phyloP scores from a whole-genome alignment of 2,113 vertebrate species.

The Phalacrocorax carbo region DNA sequence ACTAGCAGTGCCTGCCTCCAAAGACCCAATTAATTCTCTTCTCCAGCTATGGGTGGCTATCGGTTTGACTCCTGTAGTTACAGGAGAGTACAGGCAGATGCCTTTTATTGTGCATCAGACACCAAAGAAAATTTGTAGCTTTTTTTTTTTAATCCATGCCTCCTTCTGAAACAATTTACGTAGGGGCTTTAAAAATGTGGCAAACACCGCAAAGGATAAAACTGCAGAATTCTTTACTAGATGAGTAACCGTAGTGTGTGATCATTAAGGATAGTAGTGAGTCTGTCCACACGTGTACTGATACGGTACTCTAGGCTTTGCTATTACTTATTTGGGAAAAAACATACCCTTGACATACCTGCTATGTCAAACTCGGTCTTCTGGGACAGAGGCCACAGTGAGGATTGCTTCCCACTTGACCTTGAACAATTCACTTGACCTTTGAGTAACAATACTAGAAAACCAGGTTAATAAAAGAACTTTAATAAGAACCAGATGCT shows the following conservation, averaged over 20 bases:
- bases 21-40: background rate
- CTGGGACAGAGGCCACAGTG: background rate
- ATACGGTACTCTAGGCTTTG: background rate
- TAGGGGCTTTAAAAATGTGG: background rate
- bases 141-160: background rate
- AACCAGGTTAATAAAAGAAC: background rate
- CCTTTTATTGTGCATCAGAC: background rate
- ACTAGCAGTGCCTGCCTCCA: background rate
- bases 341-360: background rate
- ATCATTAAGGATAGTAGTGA: background rate
- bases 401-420: background rate
- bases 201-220: background rate
- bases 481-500: background rate
- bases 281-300: background rate
- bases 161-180: background rate
- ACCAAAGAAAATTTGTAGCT: background rate
- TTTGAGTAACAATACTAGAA: background rate
- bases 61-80: background rate
- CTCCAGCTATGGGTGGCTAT: background rate
- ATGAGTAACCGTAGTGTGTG: background rate
- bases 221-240: background rate
- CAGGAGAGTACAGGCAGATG: background rate
- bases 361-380: background rate
- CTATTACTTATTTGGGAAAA: background rate
- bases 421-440: slow-evolving; percentile 6